Conservation (phyloP, 1,140 invertebrate species). For the Leptinotarsa texana region DNA sequence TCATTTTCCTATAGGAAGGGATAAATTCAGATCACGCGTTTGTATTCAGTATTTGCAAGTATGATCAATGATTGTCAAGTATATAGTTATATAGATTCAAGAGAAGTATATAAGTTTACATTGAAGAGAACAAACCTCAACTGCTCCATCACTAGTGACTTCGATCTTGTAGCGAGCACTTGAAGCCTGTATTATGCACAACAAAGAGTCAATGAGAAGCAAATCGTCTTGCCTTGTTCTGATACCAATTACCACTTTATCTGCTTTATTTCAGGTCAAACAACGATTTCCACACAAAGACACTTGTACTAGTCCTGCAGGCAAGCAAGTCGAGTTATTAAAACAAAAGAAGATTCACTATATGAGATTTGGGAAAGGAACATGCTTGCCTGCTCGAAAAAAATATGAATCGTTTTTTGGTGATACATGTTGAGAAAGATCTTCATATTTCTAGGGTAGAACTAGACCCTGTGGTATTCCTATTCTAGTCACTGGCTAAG, state of each 20-base stretch:
- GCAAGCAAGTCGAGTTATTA: conserved; percentile 27
- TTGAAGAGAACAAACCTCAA: neutral
- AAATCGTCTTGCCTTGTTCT: too few relatives aligned
- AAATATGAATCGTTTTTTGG: conserved; percentile 40
- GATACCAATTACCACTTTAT: too few relatives aligned
- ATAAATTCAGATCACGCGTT: conserved; percentile 44
- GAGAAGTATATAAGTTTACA: conserved; percentile 30
- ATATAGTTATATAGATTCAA: conserved; percentile 45
- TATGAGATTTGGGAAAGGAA: conserved; percentile 15
- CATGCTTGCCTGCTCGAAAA: conserved; percentile 39
- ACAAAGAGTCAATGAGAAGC: neutral
- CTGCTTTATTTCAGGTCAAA: too few relatives aligned
- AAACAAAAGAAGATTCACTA: conserved; percentile 32
- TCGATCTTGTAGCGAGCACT: neutral
- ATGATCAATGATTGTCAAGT: conserved; percentile 54
- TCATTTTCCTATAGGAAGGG: conserved; percentile 15
- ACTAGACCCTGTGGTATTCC: conserved; percentile 56
- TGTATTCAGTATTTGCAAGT: conserved; percentile 42
- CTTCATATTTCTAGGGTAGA: conserved; percentile 54
- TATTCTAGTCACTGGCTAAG: conserved; percentile 55
- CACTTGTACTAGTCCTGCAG: neutral
- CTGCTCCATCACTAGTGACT: neutral
- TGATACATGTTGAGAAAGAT: conserved; percentile 36
- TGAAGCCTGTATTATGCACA: neutral
- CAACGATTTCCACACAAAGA: too few relatives aligned